Evolutionary conservation across 1,140 invertebrate genomes (phyloP).

Genomic region (Akabosia matsudoensis): DNA sequence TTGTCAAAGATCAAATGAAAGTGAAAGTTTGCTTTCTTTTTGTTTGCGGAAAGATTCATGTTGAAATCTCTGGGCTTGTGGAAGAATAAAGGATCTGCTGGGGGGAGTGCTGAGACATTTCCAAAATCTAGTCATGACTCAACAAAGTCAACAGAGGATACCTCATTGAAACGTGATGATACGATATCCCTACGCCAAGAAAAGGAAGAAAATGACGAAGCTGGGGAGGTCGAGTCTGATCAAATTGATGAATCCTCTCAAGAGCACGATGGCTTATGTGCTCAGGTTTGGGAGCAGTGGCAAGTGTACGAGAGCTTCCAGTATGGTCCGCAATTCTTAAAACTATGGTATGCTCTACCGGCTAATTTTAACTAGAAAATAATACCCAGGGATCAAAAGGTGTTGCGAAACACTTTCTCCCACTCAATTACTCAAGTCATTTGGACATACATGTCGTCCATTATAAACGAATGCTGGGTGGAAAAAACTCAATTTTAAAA

Average conservation of each 20-base stretch:
- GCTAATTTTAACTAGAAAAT: too few relatives aligned
- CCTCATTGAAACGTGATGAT: background rate
- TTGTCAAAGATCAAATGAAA: background rate
- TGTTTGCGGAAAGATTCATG: conserved; percentile 63
- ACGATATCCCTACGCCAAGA: background rate
- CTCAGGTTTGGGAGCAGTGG: conserved; percentile 34
- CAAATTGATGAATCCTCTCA: conserved; percentile 54
- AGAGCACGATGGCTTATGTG: conserved; percentile 36
- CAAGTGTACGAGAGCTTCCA: conserved; percentile 28
- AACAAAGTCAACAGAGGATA: conserved; percentile 15
- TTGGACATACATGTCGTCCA: too few relatives aligned
- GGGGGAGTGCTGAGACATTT: conserved; percentile 33
- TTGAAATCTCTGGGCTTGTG: conserved; percentile 90
- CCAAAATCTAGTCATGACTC: conserved; percentile 17
- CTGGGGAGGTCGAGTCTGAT: conserved; percentile 48
- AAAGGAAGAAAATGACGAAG: conserved; percentile 22
- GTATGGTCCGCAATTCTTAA: conserved; percentile 43
- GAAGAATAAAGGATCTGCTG: conserved; percentile 64
- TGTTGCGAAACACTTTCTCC: too few relatives aligned
- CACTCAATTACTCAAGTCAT: too few relatives aligned
- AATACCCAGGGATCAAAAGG: too few relatives aligned
- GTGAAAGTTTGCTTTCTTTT: conserved; percentile 39
- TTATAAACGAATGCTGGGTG: too few relatives aligned
- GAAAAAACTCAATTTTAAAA: too few relatives aligned
- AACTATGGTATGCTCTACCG: conserved; percentile 40